A percentile compares a stretch with the other conserved stretches of the same genome.
Evolutionary conservation across 2,797 vertebrate genomes (phyloP).

Genomic region (Acanthiza pusilla): DNA sequence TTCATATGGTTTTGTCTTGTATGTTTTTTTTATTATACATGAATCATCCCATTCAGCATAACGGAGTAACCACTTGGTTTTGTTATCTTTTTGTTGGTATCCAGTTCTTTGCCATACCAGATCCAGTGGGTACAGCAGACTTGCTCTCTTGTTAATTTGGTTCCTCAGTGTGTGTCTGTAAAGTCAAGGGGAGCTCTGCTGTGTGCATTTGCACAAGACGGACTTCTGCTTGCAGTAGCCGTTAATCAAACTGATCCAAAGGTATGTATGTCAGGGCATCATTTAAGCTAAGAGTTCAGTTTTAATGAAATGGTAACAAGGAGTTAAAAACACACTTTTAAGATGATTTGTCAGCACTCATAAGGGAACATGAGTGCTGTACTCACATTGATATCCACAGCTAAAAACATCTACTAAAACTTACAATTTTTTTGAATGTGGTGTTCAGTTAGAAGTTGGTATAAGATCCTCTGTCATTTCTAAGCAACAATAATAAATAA

Average conservation of each 20-base stretch:
- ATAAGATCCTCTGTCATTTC: background rate
- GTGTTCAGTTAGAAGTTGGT: background rate
- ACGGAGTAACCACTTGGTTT: background rate
- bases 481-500: background rate
- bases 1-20: background rate
- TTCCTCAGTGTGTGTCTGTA: slow-evolving; percentile 79
- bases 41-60: background rate
- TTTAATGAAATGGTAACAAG: background rate
- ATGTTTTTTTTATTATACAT: fast-evolving
- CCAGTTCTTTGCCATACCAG: slow-evolving; percentile 77
- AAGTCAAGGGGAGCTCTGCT: slow-evolving; percentile 91
- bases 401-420: background rate
- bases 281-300: background rate
- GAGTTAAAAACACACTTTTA: background rate
- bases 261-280: slow-evolving; percentile 62
- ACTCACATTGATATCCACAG: background rate
- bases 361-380: too few relatives aligned
- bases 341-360: background rate
- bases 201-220: slow-evolving; percentile 85
- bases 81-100: background rate
- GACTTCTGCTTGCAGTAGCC: slow-evolving; percentile 81
- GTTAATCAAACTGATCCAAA: slow-evolving; percentile 90
- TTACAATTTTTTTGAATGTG: background rate
- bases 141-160: slow-evolving; percentile 74
- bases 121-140: slow-evolving; percentile 83